These are phyloP conservation scores for Nomada lathburiana DNA, from an alignment of 2,888 invertebrate species.

Conservation along the genomic window DNA sequence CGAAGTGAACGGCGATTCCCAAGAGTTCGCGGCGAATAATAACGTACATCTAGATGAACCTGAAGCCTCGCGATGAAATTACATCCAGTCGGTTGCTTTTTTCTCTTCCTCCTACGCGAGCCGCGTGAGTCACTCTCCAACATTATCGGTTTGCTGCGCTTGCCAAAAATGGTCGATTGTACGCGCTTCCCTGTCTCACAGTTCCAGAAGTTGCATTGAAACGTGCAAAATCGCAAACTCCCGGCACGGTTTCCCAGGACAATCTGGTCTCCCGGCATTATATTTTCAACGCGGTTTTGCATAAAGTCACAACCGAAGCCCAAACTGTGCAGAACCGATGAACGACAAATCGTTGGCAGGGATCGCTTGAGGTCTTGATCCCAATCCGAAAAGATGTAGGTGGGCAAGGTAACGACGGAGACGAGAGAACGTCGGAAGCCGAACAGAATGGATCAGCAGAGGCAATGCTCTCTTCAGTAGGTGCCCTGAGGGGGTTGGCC, in stretches of 20 bases:
- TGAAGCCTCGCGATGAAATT: constrained; percentile 63
- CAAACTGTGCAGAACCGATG: not conserved
- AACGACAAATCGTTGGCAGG: constrained; percentile 13
- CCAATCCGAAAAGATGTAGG: constrained; percentile 23
- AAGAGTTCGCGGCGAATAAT: constrained; percentile 57
- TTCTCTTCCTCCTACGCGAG: constrained; percentile 48
- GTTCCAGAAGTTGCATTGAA: not conserved
- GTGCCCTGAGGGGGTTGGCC: constrained; percentile 63
- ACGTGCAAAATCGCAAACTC: not conserved
- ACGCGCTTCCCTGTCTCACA: too few species aligned
- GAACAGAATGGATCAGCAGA: constrained; percentile 55
- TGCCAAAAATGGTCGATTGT: constrained; percentile 32
- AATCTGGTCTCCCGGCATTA: too few species aligned
- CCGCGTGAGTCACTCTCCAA: constrained; percentile 58
- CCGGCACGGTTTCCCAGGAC: not conserved
- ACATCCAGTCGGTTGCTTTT: constrained; percentile 52
- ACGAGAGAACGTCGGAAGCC: constrained; percentile 28
- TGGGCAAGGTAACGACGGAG: constrained; percentile 12
- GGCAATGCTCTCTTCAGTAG: constrained; percentile 48
- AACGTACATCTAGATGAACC: constrained; percentile 60
- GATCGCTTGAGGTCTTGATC: constrained; percentile 33
- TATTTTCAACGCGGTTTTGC: not conserved
- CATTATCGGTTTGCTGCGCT: constrained; percentile 39
- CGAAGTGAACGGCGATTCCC: constrained; percentile 55
- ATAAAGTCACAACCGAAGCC: not conserved